phyloP scores from a whole-genome alignment of 1,140 invertebrate species.

The Chrysoperla carnea region DNA sequence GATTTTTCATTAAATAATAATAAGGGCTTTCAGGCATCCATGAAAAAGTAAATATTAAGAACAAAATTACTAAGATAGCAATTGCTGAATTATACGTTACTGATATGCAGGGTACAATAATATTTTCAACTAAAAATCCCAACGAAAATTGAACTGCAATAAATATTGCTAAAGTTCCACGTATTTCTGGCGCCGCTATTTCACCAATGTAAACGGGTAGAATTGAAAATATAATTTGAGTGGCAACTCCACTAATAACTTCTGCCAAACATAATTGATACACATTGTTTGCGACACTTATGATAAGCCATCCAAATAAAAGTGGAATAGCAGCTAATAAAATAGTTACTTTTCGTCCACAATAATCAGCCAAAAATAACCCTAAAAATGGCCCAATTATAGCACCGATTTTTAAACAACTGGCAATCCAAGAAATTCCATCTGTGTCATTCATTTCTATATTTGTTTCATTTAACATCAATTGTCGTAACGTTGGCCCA shows the following conservation, averaged over 20 bases:
- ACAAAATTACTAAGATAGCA: conserved; percentile 25
- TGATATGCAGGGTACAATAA: conserved; percentile 27
- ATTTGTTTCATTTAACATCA: conserved; percentile 14
- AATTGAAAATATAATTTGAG: conserved; percentile 33
- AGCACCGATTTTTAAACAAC: conserved; percentile 40
- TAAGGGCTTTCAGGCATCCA: conserved; percentile 76
- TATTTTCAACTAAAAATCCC: conserved; percentile 25
- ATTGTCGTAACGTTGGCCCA: conserved; percentile 25
- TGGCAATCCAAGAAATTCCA: conserved; percentile 14
- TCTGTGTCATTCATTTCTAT: conserved; percentile 8
- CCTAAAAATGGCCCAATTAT: conserved; percentile 65
- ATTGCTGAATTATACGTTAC: conserved; percentile 29
- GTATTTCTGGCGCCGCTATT: conserved; percentile 29
- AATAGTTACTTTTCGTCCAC: conserved; percentile 38
- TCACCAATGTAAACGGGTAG: conserved; percentile 31
- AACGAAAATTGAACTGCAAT: conserved; percentile 25
- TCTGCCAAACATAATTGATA: conserved; percentile 24
- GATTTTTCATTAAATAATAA: conserved; percentile 56
- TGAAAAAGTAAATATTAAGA: conserved; percentile 27
- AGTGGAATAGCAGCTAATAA: conserved; percentile 32
- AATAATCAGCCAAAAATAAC: conserved; percentile 36
- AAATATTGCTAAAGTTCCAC: conserved; percentile 37
- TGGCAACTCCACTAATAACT: conserved; percentile 31
- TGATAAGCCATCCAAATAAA: conserved; percentile 33
- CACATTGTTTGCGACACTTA: conserved; percentile 21